Evolutionary conservation across 2,797 vertebrate genomes (phyloP), one percentile per base, ranked within the genome.

Genomic region (Characodon lateralis): DNA sequence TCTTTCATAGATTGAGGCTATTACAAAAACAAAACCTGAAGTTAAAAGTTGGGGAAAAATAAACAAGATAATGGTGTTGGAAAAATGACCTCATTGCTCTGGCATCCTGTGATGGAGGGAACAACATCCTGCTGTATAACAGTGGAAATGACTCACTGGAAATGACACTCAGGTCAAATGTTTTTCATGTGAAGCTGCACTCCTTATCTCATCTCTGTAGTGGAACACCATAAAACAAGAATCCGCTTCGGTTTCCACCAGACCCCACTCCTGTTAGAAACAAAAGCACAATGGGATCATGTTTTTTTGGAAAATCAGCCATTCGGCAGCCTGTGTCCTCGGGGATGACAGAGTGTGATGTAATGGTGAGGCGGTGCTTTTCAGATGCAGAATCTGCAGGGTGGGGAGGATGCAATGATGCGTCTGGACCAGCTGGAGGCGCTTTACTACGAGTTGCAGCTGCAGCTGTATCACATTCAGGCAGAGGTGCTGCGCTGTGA

Each of bases 381-480:
- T 78, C 85, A 99, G 98, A 99, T 99, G 98, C 97, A 97, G 92
- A 95, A 94, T 77, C 95, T 99, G 85, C 96, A 96, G 79, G 97
- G 93, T 0, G 97, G 98, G 2, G 96, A 97, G 85, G 98, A 98
- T 71, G 98, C 98, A 22, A 96, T 99, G 93, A 94, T 93, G 73
- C 96, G 95, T 31, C 91, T 99, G 91, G 97, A 99, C 91, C 96
- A 97, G 88, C 94, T 99, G 91, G 98, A 99, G 95, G 94, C 96
- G 73, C 96, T 98, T 85, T 99, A 98, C 94, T 99, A 99, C 9
- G 95, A 97, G 83, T 80, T 99, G 61, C 98, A 99, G 92, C 96
- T 99, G 92, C 98, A 99, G 91, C 95, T 99, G 5, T 99, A 99
- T 72, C 97, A 98, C 93, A 96, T 99, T 20, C 97, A 98, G 93